phyloP scores from a whole-genome alignment of 1,140 invertebrate species.

The Macrobrachium nipponense region DNA sequence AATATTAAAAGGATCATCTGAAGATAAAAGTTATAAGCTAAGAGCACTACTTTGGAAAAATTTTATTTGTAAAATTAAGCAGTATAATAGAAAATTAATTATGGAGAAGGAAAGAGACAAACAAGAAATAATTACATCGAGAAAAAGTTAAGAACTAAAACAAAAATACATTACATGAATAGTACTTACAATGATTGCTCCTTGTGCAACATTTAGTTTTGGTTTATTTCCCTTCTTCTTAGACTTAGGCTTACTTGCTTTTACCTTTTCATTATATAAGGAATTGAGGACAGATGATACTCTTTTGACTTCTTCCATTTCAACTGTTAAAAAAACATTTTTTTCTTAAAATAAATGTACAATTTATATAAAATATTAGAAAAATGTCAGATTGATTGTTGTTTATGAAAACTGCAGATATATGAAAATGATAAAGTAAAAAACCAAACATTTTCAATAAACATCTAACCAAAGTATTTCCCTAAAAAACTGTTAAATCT shows the following conservation, averaged over 20 bases:
- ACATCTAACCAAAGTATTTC: no score
- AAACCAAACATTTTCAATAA: no score
- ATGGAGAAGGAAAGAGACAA: not conserved
- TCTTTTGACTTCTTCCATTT: constrained; percentile 63
- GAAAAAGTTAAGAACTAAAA: not conserved
- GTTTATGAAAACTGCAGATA: not conserved
- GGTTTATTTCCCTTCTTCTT: constrained; percentile 63
- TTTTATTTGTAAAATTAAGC: no score
- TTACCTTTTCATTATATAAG: constrained; percentile 64
- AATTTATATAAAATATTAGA: not conserved
- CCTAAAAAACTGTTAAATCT: no score
- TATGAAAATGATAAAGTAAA: not conserved
- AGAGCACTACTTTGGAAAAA: no score
- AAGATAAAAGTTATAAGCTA: no score
- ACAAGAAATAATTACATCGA: no score
- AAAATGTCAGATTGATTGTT: not conserved
- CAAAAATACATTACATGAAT: not conserved
- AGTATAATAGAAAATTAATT: not conserved
- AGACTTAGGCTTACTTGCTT: constrained; percentile 62
- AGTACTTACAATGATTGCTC: constrained; percentile 46
- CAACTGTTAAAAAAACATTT: constrained; percentile 58
- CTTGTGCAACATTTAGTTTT: constrained; percentile 56
- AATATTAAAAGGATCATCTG: no score
- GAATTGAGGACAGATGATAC: constrained; percentile 60
- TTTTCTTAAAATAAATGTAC: no score